A percentile compares a stretch with the other conserved stretches of the same genome.
phyloP scores from a whole-genome alignment of 2,797 vertebrate species.

The Syngnathus acus region DNA sequence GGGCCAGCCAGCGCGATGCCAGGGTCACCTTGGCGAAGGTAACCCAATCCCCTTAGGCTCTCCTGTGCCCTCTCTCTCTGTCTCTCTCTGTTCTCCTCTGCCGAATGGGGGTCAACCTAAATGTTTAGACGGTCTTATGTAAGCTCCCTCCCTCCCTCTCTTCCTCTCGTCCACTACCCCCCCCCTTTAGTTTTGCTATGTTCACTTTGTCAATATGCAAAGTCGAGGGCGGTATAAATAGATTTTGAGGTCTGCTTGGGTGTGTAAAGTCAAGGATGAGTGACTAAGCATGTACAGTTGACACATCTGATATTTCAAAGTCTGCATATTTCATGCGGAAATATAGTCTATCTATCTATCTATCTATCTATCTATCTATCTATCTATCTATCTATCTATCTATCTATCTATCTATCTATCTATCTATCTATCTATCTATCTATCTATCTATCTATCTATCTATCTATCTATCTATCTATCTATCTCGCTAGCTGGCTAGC shows the following conservation, averaged over 20 bases:
- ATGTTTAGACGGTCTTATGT: constrained; percentile 73
- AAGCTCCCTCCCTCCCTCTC: constrained; percentile 47
- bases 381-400: too few species aligned
- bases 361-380: too few species aligned
- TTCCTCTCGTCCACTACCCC: constrained; percentile 16
- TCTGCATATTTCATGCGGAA: too few species aligned
- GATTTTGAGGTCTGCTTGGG: constrained; percentile 35
- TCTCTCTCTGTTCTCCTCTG: neutral
- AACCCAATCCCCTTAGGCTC: constrained; percentile 58
- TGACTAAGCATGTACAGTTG: neutral
- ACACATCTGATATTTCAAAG: too few species aligned
- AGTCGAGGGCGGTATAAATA: constrained; percentile 62
- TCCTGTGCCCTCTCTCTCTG: neutral
- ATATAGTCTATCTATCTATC: too few species aligned
- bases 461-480: too few species aligned
- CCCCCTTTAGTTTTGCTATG: constrained; percentile 47
- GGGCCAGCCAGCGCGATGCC: constrained; percentile 25
- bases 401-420: too few species aligned
- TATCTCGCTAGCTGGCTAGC: too few species aligned
- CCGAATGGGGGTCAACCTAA: constrained; percentile 65
- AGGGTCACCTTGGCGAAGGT: constrained; percentile 67
- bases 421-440: too few species aligned
- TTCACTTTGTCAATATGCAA: constrained; percentile 55
- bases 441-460: too few species aligned
- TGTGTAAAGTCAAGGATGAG: neutral